Conservation (phyloP, 92 coral and sea anemone genomes). For the Pocillopora grandis region DNA sequence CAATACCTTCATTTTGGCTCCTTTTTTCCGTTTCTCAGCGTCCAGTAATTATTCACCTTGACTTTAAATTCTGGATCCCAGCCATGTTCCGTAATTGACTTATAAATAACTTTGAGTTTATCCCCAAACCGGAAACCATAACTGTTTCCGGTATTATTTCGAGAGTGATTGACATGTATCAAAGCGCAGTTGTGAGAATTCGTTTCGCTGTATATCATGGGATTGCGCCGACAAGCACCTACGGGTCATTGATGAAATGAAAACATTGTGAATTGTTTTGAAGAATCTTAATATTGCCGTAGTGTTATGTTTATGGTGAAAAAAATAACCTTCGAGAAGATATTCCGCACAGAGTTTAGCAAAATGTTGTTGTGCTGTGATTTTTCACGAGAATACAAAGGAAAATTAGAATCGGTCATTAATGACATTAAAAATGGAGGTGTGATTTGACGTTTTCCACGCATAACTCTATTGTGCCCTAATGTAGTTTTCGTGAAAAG, state of each 20-base stretch:
- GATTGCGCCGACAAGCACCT: slow-evolving; percentile 24
- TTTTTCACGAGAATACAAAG: not conserved
- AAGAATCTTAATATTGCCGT: not conserved
- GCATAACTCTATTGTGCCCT: not conserved
- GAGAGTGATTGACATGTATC: slow-evolving; percentile 29
- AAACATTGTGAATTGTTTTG: not conserved
- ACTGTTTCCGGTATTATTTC: slow-evolving; percentile 41
- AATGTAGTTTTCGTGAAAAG: not conserved
- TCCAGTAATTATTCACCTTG: not conserved
- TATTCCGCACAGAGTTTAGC: not conserved
- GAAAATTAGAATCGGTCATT: slow-evolving; percentile 3
- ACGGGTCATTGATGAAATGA: slow-evolving; percentile 29
- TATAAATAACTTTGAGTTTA: slow-evolving; percentile 32
- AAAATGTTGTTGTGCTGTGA: not conserved
- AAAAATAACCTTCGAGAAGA: not conserved
- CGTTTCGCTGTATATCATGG: not conserved
- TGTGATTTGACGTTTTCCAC: slow-evolving; percentile 27
- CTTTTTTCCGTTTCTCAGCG: not conserved
- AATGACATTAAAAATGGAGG: slow-evolving; percentile 20
- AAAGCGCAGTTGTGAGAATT: not conserved
- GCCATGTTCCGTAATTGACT: slow-evolving; percentile 41
- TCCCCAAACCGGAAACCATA: slow-evolving; percentile 31
- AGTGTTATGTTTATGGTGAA: not conserved
- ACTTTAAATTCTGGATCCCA: slow-evolving; percentile 15
- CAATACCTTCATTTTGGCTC: not conserved